Evolutionary conservation across 2,113 vertebrate genomes (phyloP), one percentile per base, ranked within the genome.

Genomic region (Calyptommatus sinebrachiatus): DNA sequence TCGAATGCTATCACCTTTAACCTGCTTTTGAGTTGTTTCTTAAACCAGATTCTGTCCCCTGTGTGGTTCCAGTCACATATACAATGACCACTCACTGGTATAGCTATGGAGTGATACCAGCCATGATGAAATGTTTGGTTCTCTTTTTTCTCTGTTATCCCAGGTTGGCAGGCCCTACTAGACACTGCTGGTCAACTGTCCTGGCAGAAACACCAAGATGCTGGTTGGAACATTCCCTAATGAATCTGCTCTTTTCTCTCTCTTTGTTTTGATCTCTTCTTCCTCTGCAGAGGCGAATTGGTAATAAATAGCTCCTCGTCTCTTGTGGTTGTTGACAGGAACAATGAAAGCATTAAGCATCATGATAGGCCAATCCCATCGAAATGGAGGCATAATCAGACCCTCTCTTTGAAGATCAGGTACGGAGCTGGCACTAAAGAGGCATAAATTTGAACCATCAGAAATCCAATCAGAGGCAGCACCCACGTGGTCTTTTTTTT

Each of bases 351-450:
- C 88, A 87, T 94, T 86, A 96, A 94, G 84, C 94, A 92, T 89
- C 89, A 85, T 85, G 91, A 93, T 86, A 94, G 92, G 87, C 92
- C 94, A 70, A 88, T 92, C 85, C 88, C 91, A 24, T 88, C 93
- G 90, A 94, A 87, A 80, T 96, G 95, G 95, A 94, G 86, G 85
- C 94, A 96, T 92, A 96, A 96, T 89, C 93, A 96, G 93, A 96
- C 95, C 1, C 93, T 96, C 60, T 93, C 95, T 86, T 89, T 96
- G 93, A 94, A 93, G 91, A 96, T 96, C 93, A 96, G 95, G 95
- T 96, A 96, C 84, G 85, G 85, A 87, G 62, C 86, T 83, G 90
- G 91, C 85, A 89, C 63, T 14, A 66, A 18, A 6, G 28, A 66
- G n/a, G 65, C n/a, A 29, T 16, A 66, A 8, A 62, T 22, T 62